Conservation (phyloP, 23 tunicate genomes). For the Ciona savignyi region DNA sequence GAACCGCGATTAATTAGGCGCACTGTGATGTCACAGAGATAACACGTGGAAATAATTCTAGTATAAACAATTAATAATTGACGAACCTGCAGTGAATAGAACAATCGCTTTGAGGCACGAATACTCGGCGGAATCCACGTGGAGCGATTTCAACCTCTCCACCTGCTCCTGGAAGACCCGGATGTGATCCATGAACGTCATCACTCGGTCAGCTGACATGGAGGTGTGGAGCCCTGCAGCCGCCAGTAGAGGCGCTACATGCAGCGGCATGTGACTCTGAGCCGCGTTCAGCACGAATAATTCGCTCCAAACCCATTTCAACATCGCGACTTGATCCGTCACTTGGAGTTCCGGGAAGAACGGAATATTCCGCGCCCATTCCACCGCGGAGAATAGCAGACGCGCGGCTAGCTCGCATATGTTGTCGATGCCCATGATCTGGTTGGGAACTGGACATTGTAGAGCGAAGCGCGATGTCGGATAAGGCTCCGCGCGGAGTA, state of each 20-base stretch:
- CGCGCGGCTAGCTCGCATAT: conserved; percentile 96
- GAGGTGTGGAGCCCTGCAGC: conserved; percentile 86
- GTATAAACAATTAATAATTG: too few species aligned
- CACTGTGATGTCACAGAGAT: not conserved
- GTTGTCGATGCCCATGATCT: conserved; percentile 97
- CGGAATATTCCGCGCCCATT: conserved; percentile 98
- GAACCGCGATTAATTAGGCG: not conserved
- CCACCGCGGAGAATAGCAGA: conserved; percentile 94
- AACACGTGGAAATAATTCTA: not conserved
- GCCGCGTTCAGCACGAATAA: conserved; percentile 98
- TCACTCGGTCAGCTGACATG: conserved; percentile 84
- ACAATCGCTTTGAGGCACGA: conserved; percentile 99
- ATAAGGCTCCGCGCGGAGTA: conserved; percentile 96
- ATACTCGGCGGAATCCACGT: conserved; percentile 97
- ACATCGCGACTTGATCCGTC: conserved; percentile 96
- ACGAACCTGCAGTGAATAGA: conserved; percentile 84
- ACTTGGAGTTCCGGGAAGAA: conserved; percentile 97
- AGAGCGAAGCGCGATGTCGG: conserved; percentile 86
- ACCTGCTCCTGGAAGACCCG: conserved; percentile 99
- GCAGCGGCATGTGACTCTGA: conserved; percentile 98
- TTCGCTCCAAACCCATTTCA: conserved; percentile 99
- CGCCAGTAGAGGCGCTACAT: conserved; percentile 92
- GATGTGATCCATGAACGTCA: conserved; percentile 98
- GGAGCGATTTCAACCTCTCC: conserved; percentile 80
- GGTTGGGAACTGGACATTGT: conserved; percentile 88